Percentiles rank a stretch among this genome's conserved stretches.
Conservation (phyloP, 2,113 vertebrate genomes). For the Cricetomys ansorgei region DNA sequence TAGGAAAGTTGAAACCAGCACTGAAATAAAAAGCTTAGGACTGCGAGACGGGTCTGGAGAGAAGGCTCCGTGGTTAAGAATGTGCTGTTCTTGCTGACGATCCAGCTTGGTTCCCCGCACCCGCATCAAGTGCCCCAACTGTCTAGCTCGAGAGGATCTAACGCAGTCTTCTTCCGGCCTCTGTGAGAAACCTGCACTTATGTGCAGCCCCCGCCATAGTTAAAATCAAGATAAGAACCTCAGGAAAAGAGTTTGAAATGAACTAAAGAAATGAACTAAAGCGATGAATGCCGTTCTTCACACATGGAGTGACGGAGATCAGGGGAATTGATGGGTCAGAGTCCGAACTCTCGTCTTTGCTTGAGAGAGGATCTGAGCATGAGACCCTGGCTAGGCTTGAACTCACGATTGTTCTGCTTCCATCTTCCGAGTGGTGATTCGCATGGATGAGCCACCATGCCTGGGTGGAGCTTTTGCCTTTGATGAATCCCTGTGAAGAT, state of each 20-base stretch:
- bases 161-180: too few relatives aligned
- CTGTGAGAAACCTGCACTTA: neutral
- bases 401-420: neutral
- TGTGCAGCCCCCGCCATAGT: too few relatives aligned
- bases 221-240: neutral
- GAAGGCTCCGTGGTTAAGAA: neutral
- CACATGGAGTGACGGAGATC: neutral
- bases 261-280: neutral
- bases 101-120: neutral
- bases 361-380: neutral
- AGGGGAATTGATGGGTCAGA: neutral
- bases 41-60: neutral
- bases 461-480: neutral
- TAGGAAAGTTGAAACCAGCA: neutral
- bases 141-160: neutral
- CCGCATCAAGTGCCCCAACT: too few relatives aligned
- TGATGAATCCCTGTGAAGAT: neutral
- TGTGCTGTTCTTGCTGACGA: neutral
- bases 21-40: neutral
- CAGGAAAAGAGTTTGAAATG: neutral
- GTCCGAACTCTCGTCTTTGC: neutral
- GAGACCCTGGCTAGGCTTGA: neutral
- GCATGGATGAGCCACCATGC: too few relatives aligned
- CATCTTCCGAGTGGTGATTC: neutral
- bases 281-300: neutral